phyloP scores from a whole-genome alignment of 2,888 invertebrate species.

The Polyploca ridens region DNA sequence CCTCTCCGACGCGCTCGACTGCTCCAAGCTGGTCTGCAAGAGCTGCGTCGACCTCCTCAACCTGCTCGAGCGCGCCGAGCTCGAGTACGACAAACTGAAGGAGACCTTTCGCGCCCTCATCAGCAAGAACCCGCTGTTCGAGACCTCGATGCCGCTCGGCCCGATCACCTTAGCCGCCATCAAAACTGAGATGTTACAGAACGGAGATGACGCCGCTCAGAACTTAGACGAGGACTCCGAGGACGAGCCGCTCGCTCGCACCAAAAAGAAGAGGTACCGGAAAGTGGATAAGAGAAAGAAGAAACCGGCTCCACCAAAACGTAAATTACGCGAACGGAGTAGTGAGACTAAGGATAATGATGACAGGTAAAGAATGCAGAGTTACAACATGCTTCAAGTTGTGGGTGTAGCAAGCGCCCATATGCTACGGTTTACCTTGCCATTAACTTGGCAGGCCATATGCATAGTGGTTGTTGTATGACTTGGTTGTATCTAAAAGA shows the following conservation, averaged over 20 bases:
- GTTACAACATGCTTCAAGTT: neutral
- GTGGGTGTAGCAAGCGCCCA: neutral
- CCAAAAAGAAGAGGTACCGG: constrained; percentile 59
- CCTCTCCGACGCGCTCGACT: constrained; percentile 41
- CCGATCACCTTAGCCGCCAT: constrained; percentile 41
- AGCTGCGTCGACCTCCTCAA: constrained; percentile 68
- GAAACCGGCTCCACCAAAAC: constrained; percentile 53
- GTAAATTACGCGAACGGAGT: constrained; percentile 40
- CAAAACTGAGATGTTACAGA: constrained; percentile 48
- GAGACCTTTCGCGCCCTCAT: constrained; percentile 70
- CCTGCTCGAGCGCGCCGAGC: constrained; percentile 69
- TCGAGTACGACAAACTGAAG: constrained; percentile 68
- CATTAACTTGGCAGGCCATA: no score
- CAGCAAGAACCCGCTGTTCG: constrained; percentile 70
- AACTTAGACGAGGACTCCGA: constrained; percentile 54
- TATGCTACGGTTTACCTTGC: no score
- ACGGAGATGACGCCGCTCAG: constrained; percentile 24
- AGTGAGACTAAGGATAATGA: constrained; percentile 16
- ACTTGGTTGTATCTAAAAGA: neutral
- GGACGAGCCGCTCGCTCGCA: constrained; percentile 68
- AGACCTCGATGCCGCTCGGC: constrained; percentile 28
- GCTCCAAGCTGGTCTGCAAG: constrained; percentile 60
- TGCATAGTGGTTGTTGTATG: neutral
- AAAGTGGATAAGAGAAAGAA: constrained; percentile 67
- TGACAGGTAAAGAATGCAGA: constrained; percentile 11